Evolutionary conservation across 2,113 vertebrate species (phyloP).

Genomic region (Microcebus murinus): DNA sequence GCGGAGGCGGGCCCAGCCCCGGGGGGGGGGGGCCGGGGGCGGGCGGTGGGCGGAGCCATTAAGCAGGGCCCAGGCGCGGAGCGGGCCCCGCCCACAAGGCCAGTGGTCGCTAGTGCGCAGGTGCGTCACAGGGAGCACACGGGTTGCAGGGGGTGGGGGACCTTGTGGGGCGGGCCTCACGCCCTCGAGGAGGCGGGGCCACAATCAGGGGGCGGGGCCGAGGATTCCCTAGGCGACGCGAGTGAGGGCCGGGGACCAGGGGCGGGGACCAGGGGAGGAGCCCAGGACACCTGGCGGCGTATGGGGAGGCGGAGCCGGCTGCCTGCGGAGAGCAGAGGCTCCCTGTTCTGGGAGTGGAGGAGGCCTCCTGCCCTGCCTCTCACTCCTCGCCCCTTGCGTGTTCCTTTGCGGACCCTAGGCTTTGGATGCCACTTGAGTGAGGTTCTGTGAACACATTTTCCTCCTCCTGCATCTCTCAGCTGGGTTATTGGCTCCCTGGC

Average conservation of each 20-base stretch:
- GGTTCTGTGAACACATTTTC: background rate
- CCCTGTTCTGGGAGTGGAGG: too few species aligned
- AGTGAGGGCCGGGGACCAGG: too few species aligned
- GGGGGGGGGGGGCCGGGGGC: too few species aligned
- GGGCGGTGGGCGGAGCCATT: background rate
- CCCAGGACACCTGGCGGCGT: background rate
- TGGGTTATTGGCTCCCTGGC: background rate
- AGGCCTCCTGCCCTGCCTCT: rapidly evolving
- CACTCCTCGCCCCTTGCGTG: rapidly evolving
- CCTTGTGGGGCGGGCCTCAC: rapidly evolving
- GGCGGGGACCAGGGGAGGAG: background rate
- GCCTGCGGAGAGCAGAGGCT: rapidly evolving
- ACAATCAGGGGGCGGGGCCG: rapidly evolving
- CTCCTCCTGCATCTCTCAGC: background rate
- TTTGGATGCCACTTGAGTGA: background rate
- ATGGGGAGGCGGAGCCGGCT: background rate
- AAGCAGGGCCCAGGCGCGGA: rapidly evolving
- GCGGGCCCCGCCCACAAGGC: background rate
- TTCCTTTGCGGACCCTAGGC: background rate
- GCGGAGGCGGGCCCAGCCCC: too few species aligned
- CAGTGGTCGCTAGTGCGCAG: rapidly evolving
- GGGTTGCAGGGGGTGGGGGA: rapidly evolving
- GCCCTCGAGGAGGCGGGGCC: rapidly evolving
- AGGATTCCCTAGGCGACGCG: rapidly evolving
- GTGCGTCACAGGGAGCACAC: rapidly evolving